phyloP scores from a whole-genome alignment of 1,140 invertebrate genomes.

The Homarus americanus region DNA sequence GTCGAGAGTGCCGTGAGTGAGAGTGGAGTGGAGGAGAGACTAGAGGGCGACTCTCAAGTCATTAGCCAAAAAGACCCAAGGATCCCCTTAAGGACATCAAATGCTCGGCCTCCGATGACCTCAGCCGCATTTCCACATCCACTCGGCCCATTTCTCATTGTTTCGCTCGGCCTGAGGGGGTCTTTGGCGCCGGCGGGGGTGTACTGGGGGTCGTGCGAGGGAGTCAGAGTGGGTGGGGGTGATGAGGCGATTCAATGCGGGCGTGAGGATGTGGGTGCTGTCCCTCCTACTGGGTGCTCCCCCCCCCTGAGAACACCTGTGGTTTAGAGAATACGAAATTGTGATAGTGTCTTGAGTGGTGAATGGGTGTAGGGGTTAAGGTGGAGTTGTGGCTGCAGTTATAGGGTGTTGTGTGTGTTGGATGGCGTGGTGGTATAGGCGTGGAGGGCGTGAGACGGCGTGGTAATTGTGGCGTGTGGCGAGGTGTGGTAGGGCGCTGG shows the following conservation, averaged over 20 bases:
- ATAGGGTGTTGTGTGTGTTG: too few species aligned
- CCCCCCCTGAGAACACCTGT: too few species aligned
- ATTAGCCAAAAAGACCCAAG: constrained; percentile 10
- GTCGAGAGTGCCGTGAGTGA: too few species aligned
- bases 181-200: neutral
- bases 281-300: too few species aligned
- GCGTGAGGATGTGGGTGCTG: neutral
- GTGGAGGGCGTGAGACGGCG: neutral
- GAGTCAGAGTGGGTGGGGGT: neutral
- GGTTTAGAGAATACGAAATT: too few species aligned
- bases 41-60: constrained; percentile 14
- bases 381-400: too few species aligned
- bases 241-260: neutral
- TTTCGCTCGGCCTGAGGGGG: constrained; percentile 10
- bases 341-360: too few species aligned
- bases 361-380: too few species aligned
- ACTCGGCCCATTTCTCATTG: constrained; percentile 8
- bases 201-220: neutral
- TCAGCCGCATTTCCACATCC: neutral
- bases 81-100: constrained; percentile 25
- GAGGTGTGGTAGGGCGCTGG: too few species aligned
- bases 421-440: neutral
- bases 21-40: neutral
- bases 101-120: constrained; percentile 22
- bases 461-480: neutral